Base-by-base conservation (phyloP, 2,888 invertebrate species). In the Erebia epiphron region DNA sequence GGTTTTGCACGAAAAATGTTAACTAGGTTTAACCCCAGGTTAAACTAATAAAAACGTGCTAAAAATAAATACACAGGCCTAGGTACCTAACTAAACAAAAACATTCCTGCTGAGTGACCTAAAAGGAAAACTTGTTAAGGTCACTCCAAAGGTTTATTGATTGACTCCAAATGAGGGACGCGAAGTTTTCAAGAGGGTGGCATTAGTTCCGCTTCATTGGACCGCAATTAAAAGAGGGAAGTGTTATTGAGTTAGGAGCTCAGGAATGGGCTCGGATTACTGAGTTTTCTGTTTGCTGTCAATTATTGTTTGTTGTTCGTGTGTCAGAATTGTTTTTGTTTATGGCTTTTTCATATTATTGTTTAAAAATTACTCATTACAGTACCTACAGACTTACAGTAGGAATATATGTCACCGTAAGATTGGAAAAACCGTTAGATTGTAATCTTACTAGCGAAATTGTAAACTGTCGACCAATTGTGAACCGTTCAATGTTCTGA, bases 161-260 rank as follows among this genome's bases (percentile, higher is more conserved):
- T 73, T 69, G 71, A 69, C 64, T 71, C 71, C 54, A 41, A 43
- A n/a, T 9, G 43, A 67, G 63, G 70, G 67, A 35, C 65, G 26
- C 68, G 56, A 71, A 73, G 67, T 73, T 73, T 71, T 69, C 61
- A 61, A 54, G 61, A 67, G 71, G 69, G 73, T 69, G 85, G 86
- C 85, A 89, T 91, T 91, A 91, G 86, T 71, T 79, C 73, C 86
- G 92, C 87, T 92, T 89, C 92, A 92, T 92, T 86, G 91, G 86
- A 83, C 85, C 86, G 88, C 92, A 92, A 92, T 92, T 92, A 92
- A 91, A 90, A 87, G 87, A 83, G 84, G 82, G 83, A 77, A 79
- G 79, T 76, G 78, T 72, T 74, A 70, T 71, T 66, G 66, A 73
- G 70, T 75, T 73, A 68, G 62, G 62, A 71, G 73, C 60, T 49